Evolutionary conservation across 2,888 invertebrate species (phyloP), one percentile per base, ranked within the genome.

Genomic region (Phlogophora meticulosa): DNA sequence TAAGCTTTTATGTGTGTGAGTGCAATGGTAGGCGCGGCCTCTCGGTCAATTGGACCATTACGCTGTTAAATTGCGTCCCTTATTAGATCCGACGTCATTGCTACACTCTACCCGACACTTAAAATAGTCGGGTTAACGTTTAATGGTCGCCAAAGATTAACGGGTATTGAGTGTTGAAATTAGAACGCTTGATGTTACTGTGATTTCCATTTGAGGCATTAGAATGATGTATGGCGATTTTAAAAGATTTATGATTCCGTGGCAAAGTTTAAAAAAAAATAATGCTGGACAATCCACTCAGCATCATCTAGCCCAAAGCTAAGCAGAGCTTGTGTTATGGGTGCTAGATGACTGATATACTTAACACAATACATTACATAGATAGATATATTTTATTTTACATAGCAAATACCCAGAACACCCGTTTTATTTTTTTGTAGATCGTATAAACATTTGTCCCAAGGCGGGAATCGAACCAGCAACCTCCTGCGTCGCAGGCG

Each of bases 31-130:
- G 60, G 76, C 24, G 57, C 66, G 71, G 56, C 43, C 55, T 56
- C 62, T 58, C 49, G 51, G 77, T 71, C 78, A 84, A 79, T 80
- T 72, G 67, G 72, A 72, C 69, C 83, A 79, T 85, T 81, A 87
- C 79, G 67, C 71, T 81, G 76, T 82, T 79, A 82, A 82, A 81
- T 80, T 80, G 60, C 58, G 76, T 61, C 67, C 69, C 69, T 75
- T 76, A 80, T 80, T 76, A 70, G 76, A 68, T 57, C 62, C 52
- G 45, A 63, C 62, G 64, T 67, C 66, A 68, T 56, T 69, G 43
- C 56, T 51, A 51, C 52, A 56, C 63, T 56, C 57, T 67, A 64
- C 55, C 13, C 42, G 57, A 64, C 58, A 72, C 52, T 76, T 66
- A 58, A 72, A 72, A 68, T 66, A 61, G 67, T 65, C 67, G 62